Evolutionary conservation across 2,113 vertebrate species (phyloP).

Genomic region (Brachionichthys hirsutus): DNA sequence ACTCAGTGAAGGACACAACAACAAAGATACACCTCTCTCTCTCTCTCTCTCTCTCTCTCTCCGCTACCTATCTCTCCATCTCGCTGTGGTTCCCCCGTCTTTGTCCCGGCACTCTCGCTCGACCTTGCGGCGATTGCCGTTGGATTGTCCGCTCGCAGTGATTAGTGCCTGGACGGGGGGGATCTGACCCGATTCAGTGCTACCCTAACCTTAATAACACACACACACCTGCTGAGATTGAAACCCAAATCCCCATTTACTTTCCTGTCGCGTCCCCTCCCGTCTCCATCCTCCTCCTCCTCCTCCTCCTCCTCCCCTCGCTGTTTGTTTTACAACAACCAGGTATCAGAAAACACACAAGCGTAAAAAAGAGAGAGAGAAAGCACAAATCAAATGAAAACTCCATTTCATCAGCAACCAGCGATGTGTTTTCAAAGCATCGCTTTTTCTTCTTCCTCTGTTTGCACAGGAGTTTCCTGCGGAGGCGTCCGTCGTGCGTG

Average conservation of each 20-base stretch:
- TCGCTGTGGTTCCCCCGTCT: constrained; percentile 1
- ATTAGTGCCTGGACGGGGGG: constrained; percentile 60
- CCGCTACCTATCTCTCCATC: too few species aligned
- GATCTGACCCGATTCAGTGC: constrained; percentile 34
- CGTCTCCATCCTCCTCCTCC: neutral
- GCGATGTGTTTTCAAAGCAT: constrained; percentile 1
- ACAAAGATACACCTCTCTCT: constrained; percentile 56
- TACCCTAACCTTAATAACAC: constrained; percentile 63
- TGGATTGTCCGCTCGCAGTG: constrained; percentile 64
- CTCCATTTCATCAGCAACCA: constrained; percentile 20
- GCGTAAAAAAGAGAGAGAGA: constrained; percentile 9
- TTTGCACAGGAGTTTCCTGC: constrained; percentile 1
- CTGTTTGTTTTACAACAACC: constrained; percentile 13
- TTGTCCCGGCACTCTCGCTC: constrained; percentile 55
- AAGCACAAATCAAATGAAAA: constrained; percentile 6
- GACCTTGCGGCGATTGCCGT: constrained; percentile 63
- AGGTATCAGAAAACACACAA: constrained; percentile 17
- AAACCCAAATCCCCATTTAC: constrained; percentile 22
- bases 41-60: constrained; percentile 51
- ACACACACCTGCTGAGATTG: constrained; percentile 25
- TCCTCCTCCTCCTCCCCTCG: too few species aligned
- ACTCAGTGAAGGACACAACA: constrained; percentile 68
- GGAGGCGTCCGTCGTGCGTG: neutral
- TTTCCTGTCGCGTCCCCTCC: constrained; percentile 24
- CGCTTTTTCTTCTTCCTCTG: constrained; percentile 16